Evolutionary conservation across 2,888 invertebrate genomes (phyloP).

Genomic region (Beris chalybata): DNA sequence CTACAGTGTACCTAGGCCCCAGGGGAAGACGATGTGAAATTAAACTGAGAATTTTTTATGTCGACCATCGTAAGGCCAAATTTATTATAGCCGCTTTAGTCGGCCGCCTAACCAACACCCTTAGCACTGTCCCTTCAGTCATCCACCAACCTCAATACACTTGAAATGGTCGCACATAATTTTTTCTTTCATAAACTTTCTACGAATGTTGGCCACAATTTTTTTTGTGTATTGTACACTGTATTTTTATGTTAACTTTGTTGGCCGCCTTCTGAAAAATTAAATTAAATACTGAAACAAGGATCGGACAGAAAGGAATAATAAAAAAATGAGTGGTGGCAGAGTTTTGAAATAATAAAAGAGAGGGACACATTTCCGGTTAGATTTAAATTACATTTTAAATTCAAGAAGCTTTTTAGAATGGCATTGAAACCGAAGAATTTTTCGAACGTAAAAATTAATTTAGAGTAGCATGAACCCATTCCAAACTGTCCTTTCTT

Average conservation of each 20-base stretch:
- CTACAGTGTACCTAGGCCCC: background rate
- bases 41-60: constrained; percentile 38
- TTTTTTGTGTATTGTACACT: background rate
- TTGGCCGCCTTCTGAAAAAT: constrained; percentile 35
- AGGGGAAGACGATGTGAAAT: constrained; percentile 32
- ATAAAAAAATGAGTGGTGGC: constrained; percentile 11
- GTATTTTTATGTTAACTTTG: constrained; percentile 15
- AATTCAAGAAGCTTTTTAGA: background rate
- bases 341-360: background rate
- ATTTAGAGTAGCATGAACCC: too few species aligned
- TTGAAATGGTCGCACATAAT: constrained; percentile 25
- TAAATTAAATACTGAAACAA: constrained; percentile 36
- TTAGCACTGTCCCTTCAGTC: background rate
- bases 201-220: constrained; percentile 1
- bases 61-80: constrained; percentile 36
- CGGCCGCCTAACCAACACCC: background rate
- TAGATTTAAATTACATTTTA: constrained; percentile 15
- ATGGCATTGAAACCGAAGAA: too few species aligned
- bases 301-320: constrained; percentile 6
- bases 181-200: constrained; percentile 18
- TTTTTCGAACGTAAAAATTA: too few species aligned
- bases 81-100: constrained; percentile 32
- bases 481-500: too few species aligned
- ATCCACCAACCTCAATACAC: background rate
- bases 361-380: constrained; percentile 3